phyloP scores from a whole-genome alignment of 2,113 vertebrate species.

The Thamnaconus septentrionalis region DNA sequence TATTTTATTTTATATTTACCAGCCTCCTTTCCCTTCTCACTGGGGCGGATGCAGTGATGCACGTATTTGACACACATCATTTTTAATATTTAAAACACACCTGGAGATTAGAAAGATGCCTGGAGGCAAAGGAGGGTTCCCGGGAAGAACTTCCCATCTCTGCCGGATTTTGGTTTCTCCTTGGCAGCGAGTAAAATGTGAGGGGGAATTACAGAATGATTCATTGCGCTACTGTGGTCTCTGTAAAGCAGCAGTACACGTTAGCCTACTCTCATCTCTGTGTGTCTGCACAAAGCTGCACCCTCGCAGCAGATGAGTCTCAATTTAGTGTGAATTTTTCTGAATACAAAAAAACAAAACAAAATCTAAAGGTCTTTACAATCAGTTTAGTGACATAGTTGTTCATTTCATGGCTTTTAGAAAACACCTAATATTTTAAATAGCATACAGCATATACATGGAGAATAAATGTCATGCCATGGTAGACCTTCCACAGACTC shows the following conservation, averaged over 20 bases:
- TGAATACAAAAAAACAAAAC: not conserved
- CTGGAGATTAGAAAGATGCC: constrained; percentile 17
- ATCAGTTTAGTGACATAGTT: no score
- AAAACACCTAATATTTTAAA: no score
- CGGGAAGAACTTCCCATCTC: constrained; percentile 26
- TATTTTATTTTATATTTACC: not conserved
- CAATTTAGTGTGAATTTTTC: not conserved
- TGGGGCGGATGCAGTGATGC: not conserved
- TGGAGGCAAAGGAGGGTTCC: constrained; percentile 3
- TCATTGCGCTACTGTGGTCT: constrained; percentile 61
- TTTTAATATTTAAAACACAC: constrained; percentile 7
- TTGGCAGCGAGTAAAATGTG: constrained; percentile 49
- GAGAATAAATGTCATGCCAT: constrained; percentile 17
- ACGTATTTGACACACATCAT: not conserved
- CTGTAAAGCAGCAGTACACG: constrained; percentile 40
- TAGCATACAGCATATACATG: no score
- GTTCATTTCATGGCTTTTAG: no score
- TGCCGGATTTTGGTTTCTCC: constrained; percentile 27
- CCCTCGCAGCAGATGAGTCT: constrained; percentile 32
- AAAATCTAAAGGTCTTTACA: no score
- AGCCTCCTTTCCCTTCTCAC: no score
- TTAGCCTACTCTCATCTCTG: constrained; percentile 45
- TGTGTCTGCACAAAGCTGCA: constrained; percentile 55
- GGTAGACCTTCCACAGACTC: constrained; percentile 16
- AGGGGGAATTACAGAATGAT: constrained; percentile 55